Conservation (phyloP, 2,113 vertebrate genomes). For the Sisor rabdophorus region DNA sequence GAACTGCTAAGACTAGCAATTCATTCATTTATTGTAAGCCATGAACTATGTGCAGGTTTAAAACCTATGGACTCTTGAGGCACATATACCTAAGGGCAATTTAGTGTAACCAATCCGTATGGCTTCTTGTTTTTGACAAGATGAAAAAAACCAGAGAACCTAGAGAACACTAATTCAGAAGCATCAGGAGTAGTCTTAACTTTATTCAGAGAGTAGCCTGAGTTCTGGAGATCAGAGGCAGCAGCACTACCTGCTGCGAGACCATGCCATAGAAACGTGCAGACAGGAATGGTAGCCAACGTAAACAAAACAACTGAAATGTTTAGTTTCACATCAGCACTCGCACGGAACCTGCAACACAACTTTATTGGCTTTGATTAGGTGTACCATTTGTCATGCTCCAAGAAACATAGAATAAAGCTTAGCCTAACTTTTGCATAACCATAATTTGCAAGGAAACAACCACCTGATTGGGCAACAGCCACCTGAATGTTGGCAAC, state of each 20-base stretch:
- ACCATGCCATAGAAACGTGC: neutral
- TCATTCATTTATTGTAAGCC: neutral
- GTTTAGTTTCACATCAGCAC: conserved; percentile 22
- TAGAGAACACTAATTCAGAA: neutral
- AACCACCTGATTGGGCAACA: conserved; percentile 38
- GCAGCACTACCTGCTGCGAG: neutral
- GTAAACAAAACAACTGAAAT: conserved; percentile 27
- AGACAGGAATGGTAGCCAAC: conserved; percentile 44
- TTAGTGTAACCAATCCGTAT: neutral
- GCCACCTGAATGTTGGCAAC: conserved; percentile 64
- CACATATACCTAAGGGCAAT: neutral
- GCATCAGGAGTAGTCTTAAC: neutral
- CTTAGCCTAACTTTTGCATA: conserved; percentile 56
- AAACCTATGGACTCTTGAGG: too few relatives aligned
- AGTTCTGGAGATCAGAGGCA: neutral
- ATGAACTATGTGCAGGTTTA: neutral
- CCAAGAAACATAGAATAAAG: conserved; percentile 8
- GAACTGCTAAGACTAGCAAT: neutral
- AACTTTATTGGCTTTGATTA: neutral
- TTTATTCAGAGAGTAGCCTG: neutral
- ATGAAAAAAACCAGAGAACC: neutral
- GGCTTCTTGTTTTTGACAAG: neutral
- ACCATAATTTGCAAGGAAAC: conserved; percentile 36
- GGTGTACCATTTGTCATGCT: conserved; percentile 41
- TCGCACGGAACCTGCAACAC: neutral